Evolutionary conservation across 2,888 invertebrate genomes (phyloP).

Genomic region (Macrophya annulata): DNA sequence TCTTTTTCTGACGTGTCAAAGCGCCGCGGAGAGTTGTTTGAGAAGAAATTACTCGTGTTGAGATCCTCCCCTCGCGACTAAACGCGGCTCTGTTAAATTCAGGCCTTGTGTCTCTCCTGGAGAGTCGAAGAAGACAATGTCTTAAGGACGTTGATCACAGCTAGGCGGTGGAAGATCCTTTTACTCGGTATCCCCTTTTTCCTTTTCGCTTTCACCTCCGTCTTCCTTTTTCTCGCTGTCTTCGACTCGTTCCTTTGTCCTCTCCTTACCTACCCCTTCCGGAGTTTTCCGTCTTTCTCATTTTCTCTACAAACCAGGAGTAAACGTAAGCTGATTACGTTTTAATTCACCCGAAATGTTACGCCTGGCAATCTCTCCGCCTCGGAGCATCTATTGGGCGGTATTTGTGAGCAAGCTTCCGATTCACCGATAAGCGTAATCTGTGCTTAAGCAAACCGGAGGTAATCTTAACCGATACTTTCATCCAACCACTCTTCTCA

Average conservation of each 20-base stretch:
- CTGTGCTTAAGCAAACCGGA: slow-evolving; percentile 36
- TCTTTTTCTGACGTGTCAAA: slow-evolving; percentile 52
- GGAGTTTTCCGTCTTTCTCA: background rate
- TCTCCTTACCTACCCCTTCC: background rate
- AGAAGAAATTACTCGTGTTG: slow-evolving; percentile 52
- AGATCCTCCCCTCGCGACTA: slow-evolving; percentile 23
- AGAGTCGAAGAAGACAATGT: slow-evolving; percentile 8
- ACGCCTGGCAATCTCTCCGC: slow-evolving; percentile 26
- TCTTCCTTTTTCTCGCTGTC: background rate
- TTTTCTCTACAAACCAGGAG: background rate
- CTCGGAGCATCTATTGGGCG: slow-evolving; percentile 25
- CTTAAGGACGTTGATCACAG: slow-evolving; percentile 44
- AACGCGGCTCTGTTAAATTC: slow-evolving; percentile 33
- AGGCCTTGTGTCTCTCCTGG: background rate
- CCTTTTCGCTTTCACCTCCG: background rate
- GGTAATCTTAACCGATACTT: slow-evolving; percentile 32
- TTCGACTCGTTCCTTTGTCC: background rate
- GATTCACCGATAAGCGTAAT: slow-evolving; percentile 44
- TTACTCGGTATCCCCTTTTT: background rate
- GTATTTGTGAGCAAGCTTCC: slow-evolving; percentile 40
- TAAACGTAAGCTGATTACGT: slow-evolving; percentile 41
- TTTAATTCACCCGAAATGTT: slow-evolving; percentile 45
- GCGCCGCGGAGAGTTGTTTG: slow-evolving; percentile 38
- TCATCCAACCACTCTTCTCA: background rate
- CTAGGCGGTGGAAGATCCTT: background rate